phyloP scores from a whole-genome alignment of 2,888 invertebrate genomes.

The Venustoraphidia nigricollis region DNA sequence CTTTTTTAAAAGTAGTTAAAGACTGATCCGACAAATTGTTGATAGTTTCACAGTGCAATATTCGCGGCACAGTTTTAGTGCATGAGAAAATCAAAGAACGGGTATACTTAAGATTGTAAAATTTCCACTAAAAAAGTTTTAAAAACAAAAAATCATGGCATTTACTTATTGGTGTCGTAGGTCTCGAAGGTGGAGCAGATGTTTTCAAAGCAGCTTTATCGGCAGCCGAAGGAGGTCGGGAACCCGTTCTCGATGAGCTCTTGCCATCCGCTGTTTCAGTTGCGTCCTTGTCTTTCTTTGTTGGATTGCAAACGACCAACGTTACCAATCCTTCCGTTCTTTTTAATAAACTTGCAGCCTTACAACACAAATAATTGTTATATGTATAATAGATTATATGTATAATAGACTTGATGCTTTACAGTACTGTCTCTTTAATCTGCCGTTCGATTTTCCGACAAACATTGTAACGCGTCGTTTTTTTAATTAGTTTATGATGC shows the following conservation, averaged over 20 bases:
- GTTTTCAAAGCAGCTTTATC: conserved; percentile 8
- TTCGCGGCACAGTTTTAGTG: too few species aligned
- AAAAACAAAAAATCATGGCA: not conserved
- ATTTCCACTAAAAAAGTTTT: not conserved
- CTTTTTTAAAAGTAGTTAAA: too few species aligned
- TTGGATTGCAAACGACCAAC: conserved; percentile 70
- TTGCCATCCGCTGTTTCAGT: conserved; percentile 24
- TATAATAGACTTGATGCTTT: too few species aligned
- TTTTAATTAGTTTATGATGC: too few species aligned
- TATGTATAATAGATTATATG: not conserved
- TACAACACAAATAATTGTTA: conserved; percentile 10
- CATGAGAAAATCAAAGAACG: too few species aligned
- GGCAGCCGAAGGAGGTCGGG: conserved; percentile 8
- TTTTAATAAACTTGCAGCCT: conserved; percentile 75
- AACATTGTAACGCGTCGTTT: too few species aligned
- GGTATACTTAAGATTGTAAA: too few species aligned
- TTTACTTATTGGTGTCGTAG: conserved; percentile 4
- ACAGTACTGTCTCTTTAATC: too few species aligned
- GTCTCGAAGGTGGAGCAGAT: conserved; percentile 11
- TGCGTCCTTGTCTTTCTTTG: conserved; percentile 44
- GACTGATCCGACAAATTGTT: conserved; percentile 6
- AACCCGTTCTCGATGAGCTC: conserved; percentile 7
- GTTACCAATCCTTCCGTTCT: conserved; percentile 76
- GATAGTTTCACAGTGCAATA: conserved; percentile 35
- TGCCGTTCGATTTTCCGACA: too few species aligned